phyloP scores from a whole-genome alignment of 2,113 vertebrate genomes.

The Chaetodon auriga region DNA sequence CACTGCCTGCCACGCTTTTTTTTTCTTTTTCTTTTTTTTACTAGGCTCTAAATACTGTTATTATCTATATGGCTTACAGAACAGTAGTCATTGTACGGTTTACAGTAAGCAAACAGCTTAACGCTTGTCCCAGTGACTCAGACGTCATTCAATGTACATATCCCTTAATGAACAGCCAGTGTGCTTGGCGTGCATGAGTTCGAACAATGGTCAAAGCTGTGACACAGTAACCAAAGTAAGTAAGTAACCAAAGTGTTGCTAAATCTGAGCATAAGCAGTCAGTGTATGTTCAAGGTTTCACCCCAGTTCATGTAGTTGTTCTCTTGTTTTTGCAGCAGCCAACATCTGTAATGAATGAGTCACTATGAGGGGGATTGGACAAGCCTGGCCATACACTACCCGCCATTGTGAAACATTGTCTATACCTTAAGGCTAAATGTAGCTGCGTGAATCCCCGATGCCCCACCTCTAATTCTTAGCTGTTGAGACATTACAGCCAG shows the following conservation, averaged over 20 bases:
- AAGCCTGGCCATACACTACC: conserved; percentile 26
- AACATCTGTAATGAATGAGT: conserved; percentile 57
- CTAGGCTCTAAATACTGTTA: conserved; percentile 46
- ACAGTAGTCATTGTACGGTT: conserved; percentile 49
- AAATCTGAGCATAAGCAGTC: not conserved
- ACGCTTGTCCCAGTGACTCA: conserved; percentile 55
- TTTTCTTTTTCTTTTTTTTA: not conserved
- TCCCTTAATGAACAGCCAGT: conserved; percentile 45
- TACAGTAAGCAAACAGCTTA: conserved; percentile 52
- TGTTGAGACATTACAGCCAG: conserved; percentile 69
- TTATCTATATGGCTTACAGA: conserved; percentile 46
- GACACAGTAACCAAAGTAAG: not conserved
- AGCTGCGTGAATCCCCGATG: conserved; percentile 48
- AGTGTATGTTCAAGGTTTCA: not conserved
- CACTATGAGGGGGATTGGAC: conserved; percentile 42
- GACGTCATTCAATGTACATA: conserved; percentile 46
- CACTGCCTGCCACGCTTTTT: not conserved
- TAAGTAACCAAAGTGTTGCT: not conserved
- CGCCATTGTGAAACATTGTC: conserved; percentile 64
- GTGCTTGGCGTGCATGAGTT: not conserved
- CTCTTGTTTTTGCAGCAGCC: conserved; percentile 27
- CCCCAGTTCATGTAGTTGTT: not conserved
- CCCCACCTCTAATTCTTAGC: conserved; percentile 69
- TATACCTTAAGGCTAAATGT: conserved; percentile 65
- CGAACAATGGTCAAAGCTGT: conserved; percentile 18